phyloP scores from a whole-genome alignment of 37 sponge, comb jelly and placozoan species.

The Chondrosia reniformis region DNA sequence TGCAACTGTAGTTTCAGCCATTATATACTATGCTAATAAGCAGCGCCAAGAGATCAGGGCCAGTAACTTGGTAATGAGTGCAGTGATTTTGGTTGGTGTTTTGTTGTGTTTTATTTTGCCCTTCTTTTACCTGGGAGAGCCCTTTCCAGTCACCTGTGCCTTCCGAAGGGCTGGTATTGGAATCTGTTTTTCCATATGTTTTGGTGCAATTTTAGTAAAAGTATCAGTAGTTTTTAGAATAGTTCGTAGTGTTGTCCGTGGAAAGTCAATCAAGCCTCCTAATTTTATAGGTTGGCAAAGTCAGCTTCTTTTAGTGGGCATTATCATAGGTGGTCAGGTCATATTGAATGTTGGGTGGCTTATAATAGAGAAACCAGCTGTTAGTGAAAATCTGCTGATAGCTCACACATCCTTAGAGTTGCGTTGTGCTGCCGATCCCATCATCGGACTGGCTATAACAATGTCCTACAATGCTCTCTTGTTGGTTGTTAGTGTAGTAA shows the following conservation, averaged over 20 bases:
- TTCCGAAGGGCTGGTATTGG: background rate
- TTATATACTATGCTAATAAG: background rate
- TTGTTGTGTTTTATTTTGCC: background rate
- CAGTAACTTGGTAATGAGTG: background rate
- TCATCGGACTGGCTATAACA: background rate
- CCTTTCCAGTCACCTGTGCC: background rate
- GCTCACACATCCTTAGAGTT: background rate
- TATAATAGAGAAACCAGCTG: background rate
- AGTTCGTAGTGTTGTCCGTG: background rate
- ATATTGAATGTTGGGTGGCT: background rate
- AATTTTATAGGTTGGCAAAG: background rate
- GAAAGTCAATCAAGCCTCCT: background rate
- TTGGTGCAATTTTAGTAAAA: conserved; percentile 5
- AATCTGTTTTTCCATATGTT: background rate
- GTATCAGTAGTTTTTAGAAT: background rate
- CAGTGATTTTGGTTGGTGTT: background rate
- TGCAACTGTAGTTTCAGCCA: background rate
- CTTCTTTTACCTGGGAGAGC: background rate
- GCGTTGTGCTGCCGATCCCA: background rate
- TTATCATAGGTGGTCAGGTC: background rate
- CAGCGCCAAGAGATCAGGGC: background rate
- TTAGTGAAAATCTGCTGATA: background rate
- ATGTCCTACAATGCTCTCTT: background rate
- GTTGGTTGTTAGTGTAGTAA: background rate
- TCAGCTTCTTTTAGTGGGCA: background rate